Evolutionary conservation across 2,888 invertebrate genomes (phyloP).

Genomic region (Crioceris asparagi): DNA sequence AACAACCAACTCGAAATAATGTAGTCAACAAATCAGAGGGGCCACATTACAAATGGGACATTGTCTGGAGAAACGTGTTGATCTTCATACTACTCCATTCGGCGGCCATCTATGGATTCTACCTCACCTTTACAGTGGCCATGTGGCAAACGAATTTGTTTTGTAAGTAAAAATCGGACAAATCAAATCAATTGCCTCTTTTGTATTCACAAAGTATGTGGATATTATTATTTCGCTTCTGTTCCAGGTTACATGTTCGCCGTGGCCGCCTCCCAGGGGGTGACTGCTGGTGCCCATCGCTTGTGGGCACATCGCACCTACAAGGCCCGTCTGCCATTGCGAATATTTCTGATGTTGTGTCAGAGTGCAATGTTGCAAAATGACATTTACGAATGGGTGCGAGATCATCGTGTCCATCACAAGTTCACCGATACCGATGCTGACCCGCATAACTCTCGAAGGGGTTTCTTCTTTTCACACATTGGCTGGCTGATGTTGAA

Average conservation of each 20-base stretch:
- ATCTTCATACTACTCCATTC: slow-evolving; percentile 61
- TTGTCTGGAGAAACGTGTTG: slow-evolving; percentile 71
- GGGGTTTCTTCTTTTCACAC: slow-evolving; percentile 88
- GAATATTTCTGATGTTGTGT: slow-evolving; percentile 64
- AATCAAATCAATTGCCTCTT: neutral
- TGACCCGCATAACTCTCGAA: slow-evolving; percentile 72
- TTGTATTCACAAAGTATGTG: neutral
- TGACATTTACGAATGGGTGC: slow-evolving; percentile 76
- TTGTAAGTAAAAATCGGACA: slow-evolving; percentile 38
- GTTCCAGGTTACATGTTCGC: slow-evolving; percentile 5
- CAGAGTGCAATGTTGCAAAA: slow-evolving; percentile 87
- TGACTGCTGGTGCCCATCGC: slow-evolving; percentile 89
- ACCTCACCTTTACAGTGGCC: slow-evolving; percentile 38
- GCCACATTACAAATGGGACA: slow-evolving; percentile 44
- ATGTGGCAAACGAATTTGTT: slow-evolving; percentile 42
- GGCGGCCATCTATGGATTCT: slow-evolving; percentile 52
- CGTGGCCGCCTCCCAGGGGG: slow-evolving; percentile 42
- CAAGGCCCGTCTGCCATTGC: slow-evolving; percentile 77
- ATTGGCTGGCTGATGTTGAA: slow-evolving; percentile 83
- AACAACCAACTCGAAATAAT: neutral
- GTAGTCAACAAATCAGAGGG: neutral
- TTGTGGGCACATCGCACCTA: slow-evolving; percentile 90
- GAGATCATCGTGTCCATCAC: slow-evolving; percentile 73
- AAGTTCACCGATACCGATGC: slow-evolving; percentile 79
- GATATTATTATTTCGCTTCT: neutral